Evolutionary conservation across 2,113 vertebrate species (phyloP), one percentile per base, ranked within the genome.

Genomic region (Chitala chitala): DNA sequence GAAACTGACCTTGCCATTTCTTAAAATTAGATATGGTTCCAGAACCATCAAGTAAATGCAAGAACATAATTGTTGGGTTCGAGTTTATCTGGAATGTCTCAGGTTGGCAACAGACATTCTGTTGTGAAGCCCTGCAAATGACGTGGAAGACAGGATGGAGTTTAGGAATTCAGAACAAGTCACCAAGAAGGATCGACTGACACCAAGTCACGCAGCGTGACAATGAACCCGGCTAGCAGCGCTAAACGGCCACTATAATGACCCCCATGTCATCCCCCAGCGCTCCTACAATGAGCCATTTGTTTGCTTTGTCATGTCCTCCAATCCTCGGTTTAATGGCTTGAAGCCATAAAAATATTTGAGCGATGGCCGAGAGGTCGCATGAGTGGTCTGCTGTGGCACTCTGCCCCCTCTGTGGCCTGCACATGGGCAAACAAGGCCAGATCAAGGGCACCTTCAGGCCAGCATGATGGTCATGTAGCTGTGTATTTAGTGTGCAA

Each of bases 271-370:
- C 29, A n/a, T 15, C 3, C 26, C 42, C 31, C 8, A 38, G 17
- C 31, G 40, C 22, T 8, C 56, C 40, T 0, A 12, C 63, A 15
- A 61, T 63, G 71, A 63, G 26, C 31, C 42, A 36, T 63, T 63
- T 50, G 56, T 63, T 63, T 73, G 71, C 71, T 64, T 50, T 73
- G 63, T 64, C 58, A 22, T 73, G 71, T 31, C 44, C 42, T 59
- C 44, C 33, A 33, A 51, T 7, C 8, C 26, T 36, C 54, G 40
- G 55, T 58, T 42, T 73, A 73, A 73, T 48, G 71, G 50, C 48
- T 48, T 29, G 15, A 58, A 10, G 20, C 26, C 63, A 20, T 73
- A 51, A 51, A 73, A 73, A 12, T 3, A 29, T 63, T 42, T 33
- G 55, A 46, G 53, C 20, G 29, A 9, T 8, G 38, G 22, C 13